These are phyloP conservation scores for Tringa solitaria DNA, from an alignment of 2,113 vertebrate genomes.

Conservation along the genomic window DNA sequence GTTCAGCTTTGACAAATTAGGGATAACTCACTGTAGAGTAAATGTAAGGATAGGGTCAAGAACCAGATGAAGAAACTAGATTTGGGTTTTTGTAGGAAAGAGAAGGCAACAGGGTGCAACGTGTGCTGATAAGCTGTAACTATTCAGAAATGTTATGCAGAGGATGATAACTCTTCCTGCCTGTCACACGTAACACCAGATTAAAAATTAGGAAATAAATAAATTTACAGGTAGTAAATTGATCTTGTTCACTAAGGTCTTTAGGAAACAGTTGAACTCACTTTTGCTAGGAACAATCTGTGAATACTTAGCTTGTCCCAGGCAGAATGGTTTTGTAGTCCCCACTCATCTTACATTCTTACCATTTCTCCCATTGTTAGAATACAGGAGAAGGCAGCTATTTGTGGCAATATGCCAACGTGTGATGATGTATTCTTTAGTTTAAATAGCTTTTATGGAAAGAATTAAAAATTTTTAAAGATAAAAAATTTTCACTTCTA, in stretches of 20 bases:
- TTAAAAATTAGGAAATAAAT: background rate
- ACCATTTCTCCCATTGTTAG: background rate
- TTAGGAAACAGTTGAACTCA: background rate
- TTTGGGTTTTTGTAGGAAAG: background rate
- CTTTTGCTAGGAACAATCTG: background rate
- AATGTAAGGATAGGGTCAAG: background rate
- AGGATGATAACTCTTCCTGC: background rate
- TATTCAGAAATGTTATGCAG: background rate
- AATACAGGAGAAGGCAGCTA: background rate
- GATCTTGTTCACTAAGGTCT: background rate
- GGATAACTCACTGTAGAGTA: background rate
- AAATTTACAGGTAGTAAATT: background rate
- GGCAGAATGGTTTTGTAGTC: background rate
- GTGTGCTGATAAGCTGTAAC: background rate
- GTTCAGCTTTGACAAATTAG: background rate
- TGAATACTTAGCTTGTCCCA: background rate
- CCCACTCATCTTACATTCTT: background rate
- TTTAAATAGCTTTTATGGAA: background rate
- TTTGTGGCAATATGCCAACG: background rate
- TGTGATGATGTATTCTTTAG: background rate
- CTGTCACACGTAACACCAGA: background rate
- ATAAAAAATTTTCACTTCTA: background rate
- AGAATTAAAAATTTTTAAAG: background rate
- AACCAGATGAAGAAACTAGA: background rate
- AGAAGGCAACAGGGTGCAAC: background rate